phyloP scores from a whole-genome alignment of 2,797 vertebrate species.

The Mormyrus proboscirostris region DNA sequence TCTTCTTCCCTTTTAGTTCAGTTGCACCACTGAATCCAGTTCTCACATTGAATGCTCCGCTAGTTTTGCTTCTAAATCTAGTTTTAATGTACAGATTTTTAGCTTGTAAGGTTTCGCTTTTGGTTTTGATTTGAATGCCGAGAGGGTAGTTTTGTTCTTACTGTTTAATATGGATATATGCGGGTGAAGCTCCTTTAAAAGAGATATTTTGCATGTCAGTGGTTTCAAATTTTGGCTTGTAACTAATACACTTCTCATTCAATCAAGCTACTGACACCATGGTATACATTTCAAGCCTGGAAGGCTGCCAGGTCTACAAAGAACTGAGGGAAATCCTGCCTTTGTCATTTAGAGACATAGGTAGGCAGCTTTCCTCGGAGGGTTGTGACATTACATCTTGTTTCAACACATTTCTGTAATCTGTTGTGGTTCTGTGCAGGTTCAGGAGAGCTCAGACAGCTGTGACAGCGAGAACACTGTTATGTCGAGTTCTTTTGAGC shows the following conservation, averaged over 20 bases:
- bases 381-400: not conserved
- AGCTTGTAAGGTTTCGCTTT: not conserved
- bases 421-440: constrained; percentile 48
- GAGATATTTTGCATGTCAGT: not conserved
- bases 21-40: not conserved
- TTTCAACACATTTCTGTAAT: not conserved
- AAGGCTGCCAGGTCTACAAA: not conserved
- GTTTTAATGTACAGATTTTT: not conserved
- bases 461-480: constrained; percentile 95
- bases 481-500: constrained; percentile 72
- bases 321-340: not conserved
- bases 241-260: not conserved
- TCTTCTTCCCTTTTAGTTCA: not conserved
- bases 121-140: not conserved
- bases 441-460: constrained; percentile 89
- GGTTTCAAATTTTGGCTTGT: not conserved
- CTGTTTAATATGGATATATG: not conserved
- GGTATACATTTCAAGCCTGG: not conserved
- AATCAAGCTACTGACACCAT: not conserved
- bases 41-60: not conserved
- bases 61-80: not conserved
- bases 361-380: not conserved
- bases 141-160: not conserved
- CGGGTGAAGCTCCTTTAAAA: not conserved
- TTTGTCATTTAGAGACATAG: not conserved